A percentile compares a stretch with the other conserved stretches of the same genome.
phyloP scores from a whole-genome alignment of 2,113 vertebrate species.

The Hirundichthys speculiger region DNA sequence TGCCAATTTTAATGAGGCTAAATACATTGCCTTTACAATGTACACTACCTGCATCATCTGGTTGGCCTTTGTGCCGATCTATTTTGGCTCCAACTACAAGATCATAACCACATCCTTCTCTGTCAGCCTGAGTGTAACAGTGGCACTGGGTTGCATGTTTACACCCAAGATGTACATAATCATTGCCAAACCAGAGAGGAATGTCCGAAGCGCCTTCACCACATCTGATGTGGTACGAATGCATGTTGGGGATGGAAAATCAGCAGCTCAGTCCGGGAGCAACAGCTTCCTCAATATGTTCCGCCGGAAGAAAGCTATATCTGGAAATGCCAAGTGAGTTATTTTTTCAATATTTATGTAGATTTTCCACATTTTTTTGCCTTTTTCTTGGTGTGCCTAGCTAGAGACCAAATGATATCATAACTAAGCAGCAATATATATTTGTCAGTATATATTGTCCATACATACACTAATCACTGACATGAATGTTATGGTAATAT shows the following conservation, averaged over 20 bases:
- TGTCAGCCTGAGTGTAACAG: constrained; percentile 96
- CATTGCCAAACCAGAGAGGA: constrained; percentile 97
- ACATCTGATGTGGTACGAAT: constrained; percentile 98
- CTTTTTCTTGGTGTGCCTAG: constrained; percentile 9
- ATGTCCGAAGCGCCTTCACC: constrained; percentile 98
- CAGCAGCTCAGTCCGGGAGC: constrained; percentile 84
- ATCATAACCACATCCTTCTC: constrained; percentile 99
- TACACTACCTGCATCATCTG: constrained; percentile 99
- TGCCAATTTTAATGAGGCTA: constrained; percentile 98
- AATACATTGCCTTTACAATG: constrained; percentile 99
- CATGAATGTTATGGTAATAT: background rate
- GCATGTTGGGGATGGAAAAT: constrained; percentile 97
- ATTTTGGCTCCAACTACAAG: constrained; percentile 99
- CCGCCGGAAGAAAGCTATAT: constrained; percentile 91
- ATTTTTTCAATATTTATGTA: constrained; percentile 17
- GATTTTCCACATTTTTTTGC: constrained; percentile 2
- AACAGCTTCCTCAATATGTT: constrained; percentile 97
- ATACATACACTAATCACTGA: background rate
- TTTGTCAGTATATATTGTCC: too few relatives aligned
- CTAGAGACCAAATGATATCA: constrained; percentile 1
- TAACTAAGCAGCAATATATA: background rate
- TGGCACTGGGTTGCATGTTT: constrained; percentile 99
- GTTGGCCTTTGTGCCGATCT: constrained; percentile 98
- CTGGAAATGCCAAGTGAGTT: constrained; percentile 93
- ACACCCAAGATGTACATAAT: constrained; percentile 99